Base-by-base conservation (phyloP, 1,140 invertebrate species). In the Sarcophaga bullata region DNA sequence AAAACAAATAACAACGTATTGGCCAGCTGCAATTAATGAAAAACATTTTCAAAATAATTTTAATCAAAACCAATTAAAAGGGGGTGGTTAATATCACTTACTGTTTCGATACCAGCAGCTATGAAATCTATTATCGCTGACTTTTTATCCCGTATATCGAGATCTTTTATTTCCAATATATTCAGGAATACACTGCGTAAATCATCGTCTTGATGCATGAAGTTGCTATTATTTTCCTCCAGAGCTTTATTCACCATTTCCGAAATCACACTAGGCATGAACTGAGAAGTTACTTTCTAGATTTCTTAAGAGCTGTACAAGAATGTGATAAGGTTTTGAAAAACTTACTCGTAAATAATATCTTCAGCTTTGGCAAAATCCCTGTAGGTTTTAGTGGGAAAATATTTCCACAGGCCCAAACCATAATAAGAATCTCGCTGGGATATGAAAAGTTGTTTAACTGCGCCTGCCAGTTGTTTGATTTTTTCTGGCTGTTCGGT, bases 101-200 rank as follows among this genome's bases (percentile, higher is more conserved):
- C 95, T 84, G 96, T 96, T 90, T 96, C 95, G 88, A 97, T 96
- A 73, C 95, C 96, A 46, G 95, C 95, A 2, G 95, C 95, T 84
- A 97, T 95, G 86, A 96, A 96, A 90, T 97, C 96, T 62, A 97
- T 95, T 84, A 96, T 94, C 3, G 94, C 95, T 0, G 95, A 95
- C 87, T 95, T 96, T 88, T 96, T 96, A 87, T 97, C 96, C 48
- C 94, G 91, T 83, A 94, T 93, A 86, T 96, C 95, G 73, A 96
- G 89, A 83, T 92, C 92, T 73, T 93, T 93, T 54, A 95, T 93
- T 15, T 93, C 91, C 11, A 96, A 90, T 81, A 96, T 95, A 52
- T 94, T 95, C 76, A 94, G 92, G 86, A 96, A 95, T 50, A 96
- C 94, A 84, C 94, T 93, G 80, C 92, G 91, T 84, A 92, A 90